Evolutionary conservation across 2,888 invertebrate genomes (phyloP).

Genomic region (Anodontia alba): DNA sequence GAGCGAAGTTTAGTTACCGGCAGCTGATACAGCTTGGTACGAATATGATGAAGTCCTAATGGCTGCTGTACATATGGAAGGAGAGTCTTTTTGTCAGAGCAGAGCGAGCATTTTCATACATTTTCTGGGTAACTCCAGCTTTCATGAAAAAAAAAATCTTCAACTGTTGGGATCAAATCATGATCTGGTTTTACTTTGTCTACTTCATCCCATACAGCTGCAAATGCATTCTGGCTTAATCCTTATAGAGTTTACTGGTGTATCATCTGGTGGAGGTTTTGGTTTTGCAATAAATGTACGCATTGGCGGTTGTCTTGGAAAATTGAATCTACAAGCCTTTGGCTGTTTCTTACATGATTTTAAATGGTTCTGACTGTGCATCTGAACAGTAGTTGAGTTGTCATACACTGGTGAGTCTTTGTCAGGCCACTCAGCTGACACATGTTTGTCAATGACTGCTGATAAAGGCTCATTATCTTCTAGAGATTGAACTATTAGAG

Average conservation of each 20-base stretch:
- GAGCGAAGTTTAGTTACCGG: too few relatives aligned
- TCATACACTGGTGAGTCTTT: constrained; percentile 37
- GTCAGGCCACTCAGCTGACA: constrained; percentile 36
- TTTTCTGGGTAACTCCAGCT: constrained; percentile 14
- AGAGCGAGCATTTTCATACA: constrained; percentile 24
- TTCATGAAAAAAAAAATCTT: constrained; percentile 16
- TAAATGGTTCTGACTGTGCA: constrained; percentile 52
- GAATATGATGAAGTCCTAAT: too few relatives aligned
- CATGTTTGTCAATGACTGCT: constrained; percentile 38
- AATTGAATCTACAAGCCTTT: constrained; percentile 47
- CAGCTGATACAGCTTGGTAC: too few relatives aligned
- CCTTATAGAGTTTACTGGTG: background rate
- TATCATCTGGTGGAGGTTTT: background rate
- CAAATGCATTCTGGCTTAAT: background rate
- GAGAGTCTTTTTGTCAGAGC: constrained; percentile 27
- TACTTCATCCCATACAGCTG: background rate
- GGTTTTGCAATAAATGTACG: constrained; percentile 36
- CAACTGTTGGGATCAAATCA: background rate
- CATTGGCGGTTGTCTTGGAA: constrained; percentile 39
- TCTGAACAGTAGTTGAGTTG: constrained; percentile 47
- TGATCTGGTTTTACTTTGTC: background rate
- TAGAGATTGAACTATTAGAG: constrained; percentile 19
- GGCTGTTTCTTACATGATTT: constrained; percentile 45
- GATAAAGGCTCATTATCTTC: constrained; percentile 32
- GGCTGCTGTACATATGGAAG: too few relatives aligned